A percentile compares a stretch with the other conserved stretches of the same genome.
phyloP scores from a whole-genome alignment of 2,797 vertebrate genomes.

The Takifugu ocellatus region DNA sequence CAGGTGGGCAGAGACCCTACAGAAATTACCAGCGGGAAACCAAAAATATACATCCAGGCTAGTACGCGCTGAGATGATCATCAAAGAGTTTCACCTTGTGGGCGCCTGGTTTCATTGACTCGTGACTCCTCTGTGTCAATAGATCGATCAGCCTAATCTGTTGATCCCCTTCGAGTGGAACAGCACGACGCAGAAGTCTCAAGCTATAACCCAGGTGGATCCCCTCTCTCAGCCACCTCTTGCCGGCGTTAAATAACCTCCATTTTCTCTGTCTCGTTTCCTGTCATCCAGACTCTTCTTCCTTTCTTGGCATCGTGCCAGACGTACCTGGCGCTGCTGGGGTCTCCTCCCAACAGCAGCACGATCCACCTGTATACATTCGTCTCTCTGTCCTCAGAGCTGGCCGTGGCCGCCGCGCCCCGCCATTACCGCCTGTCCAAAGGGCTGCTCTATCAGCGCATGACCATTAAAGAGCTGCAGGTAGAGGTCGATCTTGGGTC shows the following conservation, averaged over 20 bases:
- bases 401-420: slow-evolving; percentile 72
- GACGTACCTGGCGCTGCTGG: slow-evolving; percentile 76
- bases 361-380: slow-evolving; percentile 74
- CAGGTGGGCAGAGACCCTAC: slow-evolving; percentile 74
- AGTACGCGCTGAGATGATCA: not conserved
- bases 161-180: slow-evolving; percentile 82
- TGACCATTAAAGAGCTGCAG: slow-evolving; percentile 78
- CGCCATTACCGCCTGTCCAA: slow-evolving; percentile 67
- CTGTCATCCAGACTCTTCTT: slow-evolving; percentile 55
- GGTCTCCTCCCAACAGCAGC: slow-evolving; percentile 62
- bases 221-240: slow-evolving; percentile 3
- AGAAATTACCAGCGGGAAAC: slow-evolving; percentile 51
- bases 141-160: slow-evolving; percentile 93
- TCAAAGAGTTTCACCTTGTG: not conserved
- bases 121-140: slow-evolving; percentile 27
- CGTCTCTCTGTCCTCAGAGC: slow-evolving; percentile 69
- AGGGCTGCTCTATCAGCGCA: slow-evolving; percentile 75
- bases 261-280: slow-evolving; percentile 8
- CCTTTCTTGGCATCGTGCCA: slow-evolving; percentile 44
- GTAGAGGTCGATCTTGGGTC: slow-evolving; percentile 12
- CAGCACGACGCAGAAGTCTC: slow-evolving; percentile 67
- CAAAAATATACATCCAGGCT: slow-evolving; percentile 66
- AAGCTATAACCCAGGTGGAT: slow-evolving; percentile 76
- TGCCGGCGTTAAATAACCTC: not conserved
- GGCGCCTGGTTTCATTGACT: slow-evolving; percentile 17